Conservation (phyloP, 2,888 invertebrate species). For the Homarus gammarus region DNA sequence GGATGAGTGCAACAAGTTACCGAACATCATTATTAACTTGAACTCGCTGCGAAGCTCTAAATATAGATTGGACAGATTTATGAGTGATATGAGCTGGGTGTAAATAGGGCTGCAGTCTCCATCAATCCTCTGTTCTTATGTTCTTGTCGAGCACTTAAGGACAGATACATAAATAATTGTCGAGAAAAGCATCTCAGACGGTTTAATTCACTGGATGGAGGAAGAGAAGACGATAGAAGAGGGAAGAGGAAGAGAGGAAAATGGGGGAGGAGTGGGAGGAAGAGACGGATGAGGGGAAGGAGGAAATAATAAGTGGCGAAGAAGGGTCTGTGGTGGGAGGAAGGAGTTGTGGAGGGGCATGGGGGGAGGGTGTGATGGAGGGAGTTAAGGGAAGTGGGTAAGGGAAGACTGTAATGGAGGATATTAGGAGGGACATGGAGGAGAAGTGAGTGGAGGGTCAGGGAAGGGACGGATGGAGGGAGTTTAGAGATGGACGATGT, state of each 20-base stretch:
- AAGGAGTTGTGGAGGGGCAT: not conserved
- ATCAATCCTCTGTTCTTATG: too few relatives aligned
- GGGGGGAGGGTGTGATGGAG: not conserved
- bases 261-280: too few relatives aligned
- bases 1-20: too few relatives aligned
- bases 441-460: slow-evolving; percentile 1
- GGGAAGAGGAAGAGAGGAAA: not conserved
- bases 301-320: not conserved
- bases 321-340: not conserved
- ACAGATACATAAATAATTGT: too few relatives aligned
- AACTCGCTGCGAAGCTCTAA: too few relatives aligned
- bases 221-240: not conserved
- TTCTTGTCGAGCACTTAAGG: too few relatives aligned
- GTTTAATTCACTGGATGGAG: slow-evolving; percentile 4
- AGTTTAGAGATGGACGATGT: not conserved
- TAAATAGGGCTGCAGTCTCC: too few relatives aligned
- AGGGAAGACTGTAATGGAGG: not conserved
- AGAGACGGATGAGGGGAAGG: not conserved
- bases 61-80: too few relatives aligned
- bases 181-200: too few relatives aligned
- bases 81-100: too few relatives aligned
- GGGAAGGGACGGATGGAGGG: not conserved
- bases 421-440: not conserved
- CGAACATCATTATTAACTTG: too few relatives aligned
- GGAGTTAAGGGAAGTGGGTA: slow-evolving; percentile 1